These are phyloP conservation scores for Hoplias malabaricus DNA, from an alignment of 2,113 vertebrate genomes.

Conservation along the genomic window DNA sequence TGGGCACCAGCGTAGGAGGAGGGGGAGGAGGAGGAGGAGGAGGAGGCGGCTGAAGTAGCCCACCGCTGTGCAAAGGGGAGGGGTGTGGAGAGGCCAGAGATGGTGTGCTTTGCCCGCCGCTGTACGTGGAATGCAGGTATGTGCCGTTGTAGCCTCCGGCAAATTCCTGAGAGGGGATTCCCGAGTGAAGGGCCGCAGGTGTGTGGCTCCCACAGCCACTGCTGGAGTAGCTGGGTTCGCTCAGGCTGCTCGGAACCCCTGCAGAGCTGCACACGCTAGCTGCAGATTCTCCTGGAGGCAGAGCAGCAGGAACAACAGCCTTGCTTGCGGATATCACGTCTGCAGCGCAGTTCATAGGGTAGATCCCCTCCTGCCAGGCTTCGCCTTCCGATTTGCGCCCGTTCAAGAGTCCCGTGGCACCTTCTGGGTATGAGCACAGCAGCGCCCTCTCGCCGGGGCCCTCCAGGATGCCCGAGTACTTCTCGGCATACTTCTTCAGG, in stretches of 20 bases:
- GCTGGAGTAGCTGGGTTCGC: conserved; percentile 92
- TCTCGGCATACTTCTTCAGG: conserved; percentile 98
- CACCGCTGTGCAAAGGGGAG: conserved; percentile 92
- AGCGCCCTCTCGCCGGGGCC: conserved; percentile 88
- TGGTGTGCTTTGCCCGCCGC: conserved; percentile 87
- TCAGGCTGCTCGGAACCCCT: conserved; percentile 91
- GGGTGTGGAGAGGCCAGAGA: conserved; percentile 94
- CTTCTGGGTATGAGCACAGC: conserved; percentile 90
- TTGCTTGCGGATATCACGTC: conserved; percentile 94
- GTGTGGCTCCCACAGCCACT: conserved; percentile 95
- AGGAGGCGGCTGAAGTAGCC: conserved; percentile 89
- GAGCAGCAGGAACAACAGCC: conserved; percentile 89
- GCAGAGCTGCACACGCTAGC: conserved; percentile 93
- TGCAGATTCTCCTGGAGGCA: conserved; percentile 89
- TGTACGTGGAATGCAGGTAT: conserved; percentile 93
- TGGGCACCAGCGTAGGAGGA: conserved; percentile 86
- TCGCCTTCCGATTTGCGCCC: conserved; percentile 95
- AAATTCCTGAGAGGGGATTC: conserved; percentile 98
- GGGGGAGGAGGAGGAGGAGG: conserved; percentile 79
- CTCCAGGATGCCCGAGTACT: conserved; percentile 97
- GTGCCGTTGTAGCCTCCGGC: conserved; percentile 92
- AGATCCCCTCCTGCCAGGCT: conserved; percentile 94
- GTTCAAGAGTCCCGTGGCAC: conserved; percentile 86
- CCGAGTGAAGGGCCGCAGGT: conserved; percentile 88
- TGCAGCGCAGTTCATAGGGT: conserved; percentile 95